phyloP scores from a whole-genome alignment of 2,888 invertebrate genomes.

The Bombylius discolor region DNA sequence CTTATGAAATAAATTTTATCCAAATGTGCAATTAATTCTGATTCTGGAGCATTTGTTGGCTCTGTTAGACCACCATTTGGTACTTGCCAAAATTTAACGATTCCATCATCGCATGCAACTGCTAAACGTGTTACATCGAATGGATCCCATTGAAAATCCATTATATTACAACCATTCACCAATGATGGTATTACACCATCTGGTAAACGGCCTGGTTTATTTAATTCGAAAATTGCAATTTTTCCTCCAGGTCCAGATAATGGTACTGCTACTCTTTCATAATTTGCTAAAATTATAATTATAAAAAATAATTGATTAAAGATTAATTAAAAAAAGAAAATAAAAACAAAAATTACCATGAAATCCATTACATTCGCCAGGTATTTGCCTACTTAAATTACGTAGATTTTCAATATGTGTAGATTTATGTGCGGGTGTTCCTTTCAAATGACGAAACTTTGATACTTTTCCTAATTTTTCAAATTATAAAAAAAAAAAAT shows the following conservation, averaged over 20 bases:
- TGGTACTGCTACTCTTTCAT: slow-evolving; percentile 77
- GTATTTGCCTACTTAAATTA: slow-evolving; percentile 79
- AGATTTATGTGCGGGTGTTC: slow-evolving; percentile 79
- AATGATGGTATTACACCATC: slow-evolving; percentile 77
- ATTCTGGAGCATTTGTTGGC: slow-evolving; percentile 63
- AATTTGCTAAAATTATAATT: slow-evolving; percentile 50
- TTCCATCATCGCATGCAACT: slow-evolving; percentile 83
- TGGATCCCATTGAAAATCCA: slow-evolving; percentile 93
- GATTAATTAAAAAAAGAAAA: background rate
- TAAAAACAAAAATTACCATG: slow-evolving; percentile 45
- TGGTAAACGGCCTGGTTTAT: slow-evolving; percentile 59
- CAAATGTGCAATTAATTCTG: slow-evolving; percentile 61
- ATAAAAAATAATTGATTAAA: background rate
- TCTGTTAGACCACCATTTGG: slow-evolving; percentile 56
- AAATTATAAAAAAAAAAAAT: background rate
- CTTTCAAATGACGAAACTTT: slow-evolving; percentile 86
- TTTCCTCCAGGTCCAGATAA: slow-evolving; percentile 83
- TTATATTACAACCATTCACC: slow-evolving; percentile 76
- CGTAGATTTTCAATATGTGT: slow-evolving; percentile 84
- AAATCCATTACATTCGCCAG: slow-evolving; percentile 90
- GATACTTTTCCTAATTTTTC: slow-evolving; percentile 55
- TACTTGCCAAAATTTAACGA: slow-evolving; percentile 66
- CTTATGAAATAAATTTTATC: slow-evolving; percentile 87
- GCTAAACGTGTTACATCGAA: slow-evolving; percentile 67
- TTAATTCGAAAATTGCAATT: slow-evolving; percentile 72